Evolutionary conservation across 2,113 vertebrate species (phyloP), one percentile per base, ranked within the genome.

Genomic region (Gobius niger): DNA sequence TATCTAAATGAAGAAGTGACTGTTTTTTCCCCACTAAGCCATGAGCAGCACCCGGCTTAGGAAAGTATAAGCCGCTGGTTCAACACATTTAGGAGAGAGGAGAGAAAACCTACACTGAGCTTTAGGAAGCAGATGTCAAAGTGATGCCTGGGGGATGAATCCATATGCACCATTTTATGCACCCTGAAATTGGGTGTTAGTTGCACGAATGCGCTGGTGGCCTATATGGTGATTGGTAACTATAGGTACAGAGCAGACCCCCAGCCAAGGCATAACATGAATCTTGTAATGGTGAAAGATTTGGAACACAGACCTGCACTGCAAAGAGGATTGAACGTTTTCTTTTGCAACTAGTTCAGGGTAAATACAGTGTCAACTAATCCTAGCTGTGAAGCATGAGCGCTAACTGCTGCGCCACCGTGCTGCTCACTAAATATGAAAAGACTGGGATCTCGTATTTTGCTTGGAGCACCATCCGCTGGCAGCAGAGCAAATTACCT

Each of bases 61-160:
- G 53, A 16, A 47, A n/a, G 13, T 47, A 16, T 64, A 46, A 73
- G 53, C 47, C 70, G 54, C 15, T 42, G 54, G 46, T 16, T 57
- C 54, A 40, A 57, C 24, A 41, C 24, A 41, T 47, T 73, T 56
- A 14, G 70, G 44, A 12, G 6, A 50, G 7, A 14, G 19, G n/a
- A 44, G 40, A n/a, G 18, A 16, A 15, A 19, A 51, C 16, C 44
- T 14, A 50, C 11, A 2, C 5, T 14, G 12, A 50, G 9, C 9
- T 57, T 34, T 34, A 18, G 3, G 19, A 11, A 57, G 13, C 24
- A 40, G 19, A 40, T 40, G 54, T 57, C 24, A 57, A 57, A 57
- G 13, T 40, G 54, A 57, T 6, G 19, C 54, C 51, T 52, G 51
- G 16, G 15, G 51, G 51, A 53, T 53, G 51, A 53, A 9, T 53